These are phyloP conservation scores for Atherinomorus stipes DNA, from an alignment of 2,113 vertebrate genomes.

Conservation along the genomic window DNA sequence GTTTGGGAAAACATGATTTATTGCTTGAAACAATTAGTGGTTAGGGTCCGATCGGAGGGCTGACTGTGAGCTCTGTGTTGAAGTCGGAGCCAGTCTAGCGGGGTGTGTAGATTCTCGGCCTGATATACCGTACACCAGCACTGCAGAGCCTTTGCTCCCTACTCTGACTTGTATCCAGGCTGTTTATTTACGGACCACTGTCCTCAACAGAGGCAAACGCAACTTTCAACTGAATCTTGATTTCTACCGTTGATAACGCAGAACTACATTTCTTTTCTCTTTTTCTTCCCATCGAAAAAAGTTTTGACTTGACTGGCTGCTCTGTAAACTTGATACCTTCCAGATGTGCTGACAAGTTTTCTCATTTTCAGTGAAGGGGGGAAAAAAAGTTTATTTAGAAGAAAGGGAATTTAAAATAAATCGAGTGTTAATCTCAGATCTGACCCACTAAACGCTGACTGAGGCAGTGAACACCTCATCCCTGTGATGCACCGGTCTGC, in stretches of 20 bases:
- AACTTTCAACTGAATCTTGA: slow-evolving; percentile 71
- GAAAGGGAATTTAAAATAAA: slow-evolving; percentile 42
- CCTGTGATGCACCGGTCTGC: slow-evolving; percentile 13
- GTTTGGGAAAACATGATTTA: slow-evolving; percentile 73
- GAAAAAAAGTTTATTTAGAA: slow-evolving; percentile 42
- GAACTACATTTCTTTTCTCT: slow-evolving; percentile 55
- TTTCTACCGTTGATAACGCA: slow-evolving; percentile 74
- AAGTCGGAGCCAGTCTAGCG: slow-evolving; percentile 46
- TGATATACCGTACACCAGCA: slow-evolving; percentile 62
- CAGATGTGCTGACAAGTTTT: slow-evolving; percentile 81
- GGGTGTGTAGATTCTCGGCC: slow-evolving; percentile 66
- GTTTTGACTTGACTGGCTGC: slow-evolving; percentile 72
- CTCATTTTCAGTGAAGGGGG: slow-evolving; percentile 46
- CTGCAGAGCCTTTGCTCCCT: slow-evolving; percentile 63
- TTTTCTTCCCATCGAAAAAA: slow-evolving; percentile 25
- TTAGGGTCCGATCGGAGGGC: slow-evolving; percentile 50
- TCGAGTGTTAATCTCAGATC: slow-evolving; percentile 51
- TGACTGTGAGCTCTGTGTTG: slow-evolving; percentile 53
- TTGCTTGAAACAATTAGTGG: slow-evolving; percentile 73
- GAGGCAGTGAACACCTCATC: slow-evolving; percentile 10
- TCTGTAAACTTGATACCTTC: slow-evolving; percentile 76
- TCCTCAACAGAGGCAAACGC: slow-evolving; percentile 71
- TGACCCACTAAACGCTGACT: slow-evolving; percentile 23
- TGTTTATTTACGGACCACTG: slow-evolving; percentile 76
- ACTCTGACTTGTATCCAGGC: slow-evolving; percentile 21